A percentile compares a stretch with the other conserved stretches of the same genome.
phyloP scores from a whole-genome alignment of 2,113 vertebrate species.

The Calonectris borealis region DNA sequence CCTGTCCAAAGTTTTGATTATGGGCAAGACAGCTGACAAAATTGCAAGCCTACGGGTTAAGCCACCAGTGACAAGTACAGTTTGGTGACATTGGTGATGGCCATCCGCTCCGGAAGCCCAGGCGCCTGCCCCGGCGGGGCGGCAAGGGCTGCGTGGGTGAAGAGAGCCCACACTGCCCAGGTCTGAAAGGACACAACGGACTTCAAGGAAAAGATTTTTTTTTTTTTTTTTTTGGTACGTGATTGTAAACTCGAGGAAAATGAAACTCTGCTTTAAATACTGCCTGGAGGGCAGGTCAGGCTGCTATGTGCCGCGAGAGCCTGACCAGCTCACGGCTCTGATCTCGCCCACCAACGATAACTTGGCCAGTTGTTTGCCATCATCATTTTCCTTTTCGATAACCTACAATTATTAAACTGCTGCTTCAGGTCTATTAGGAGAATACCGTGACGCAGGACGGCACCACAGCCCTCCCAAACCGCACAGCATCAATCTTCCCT shows the following conservation, averaged over 20 bases:
- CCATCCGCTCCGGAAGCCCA: neutral
- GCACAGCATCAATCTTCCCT: neutral
- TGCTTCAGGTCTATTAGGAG: neutral
- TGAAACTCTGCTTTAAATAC: neutral
- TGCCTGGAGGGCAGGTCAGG: neutral
- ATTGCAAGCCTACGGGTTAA: neutral
- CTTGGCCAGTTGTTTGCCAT: neutral
- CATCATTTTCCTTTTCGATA: neutral
- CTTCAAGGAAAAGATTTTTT: neutral
- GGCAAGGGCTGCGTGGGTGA: neutral
- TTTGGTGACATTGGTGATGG: neutral
- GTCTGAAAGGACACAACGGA: neutral
- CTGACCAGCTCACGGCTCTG: neutral
- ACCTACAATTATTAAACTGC: neutral
- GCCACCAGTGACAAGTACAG: neutral
- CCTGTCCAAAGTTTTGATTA: neutral
- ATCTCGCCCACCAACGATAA: neutral
- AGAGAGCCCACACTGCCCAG: neutral
- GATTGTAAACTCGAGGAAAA: neutral
- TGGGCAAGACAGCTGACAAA: neutral
- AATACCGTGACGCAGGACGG: neutral
- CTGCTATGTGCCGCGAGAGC: neutral
- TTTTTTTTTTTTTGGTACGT: neutral
- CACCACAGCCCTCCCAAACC: neutral
- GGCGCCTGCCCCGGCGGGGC: neutral